Evolutionary conservation across 2,113 vertebrate species (phyloP), one percentile per base, ranked within the genome.

Genomic region (Otocyon megalotis): DNA sequence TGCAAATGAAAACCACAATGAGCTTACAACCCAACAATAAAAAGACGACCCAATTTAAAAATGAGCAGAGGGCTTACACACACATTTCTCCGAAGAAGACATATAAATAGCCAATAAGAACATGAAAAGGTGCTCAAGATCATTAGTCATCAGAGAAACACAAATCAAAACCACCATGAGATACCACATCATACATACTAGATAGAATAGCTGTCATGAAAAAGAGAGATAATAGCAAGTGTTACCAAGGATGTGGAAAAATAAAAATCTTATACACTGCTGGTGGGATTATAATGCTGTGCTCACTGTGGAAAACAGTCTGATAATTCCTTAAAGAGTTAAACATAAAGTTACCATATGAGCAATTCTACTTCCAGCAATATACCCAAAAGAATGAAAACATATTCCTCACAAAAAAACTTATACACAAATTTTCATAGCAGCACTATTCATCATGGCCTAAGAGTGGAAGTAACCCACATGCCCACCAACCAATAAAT

Each of bases 1-100:
- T 35, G 58, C 60, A 83, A 94, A 63, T 76, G 35, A 83, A 82
- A 94, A 90, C 72, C 54, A 82, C 54, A 63, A 72, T 74, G 22
- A 87, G 84, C 24, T 37, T 71, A 62, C 77, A 82, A 71, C 30
- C 69, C 53, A 60, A 94, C 22, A 71, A 48, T 48, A 81, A 60
- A 88, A 80, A 60, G 30, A 80, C 50, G 87, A 79, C 8, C 35
- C 72, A 35, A 81, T 69, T 71, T 22, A 54, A 37, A 88, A 79
- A 58, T 60, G 22, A 63, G 28, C 53, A 16, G 15, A 79, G 28
- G 72, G 10, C 67, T 79, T 87, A 65, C 26, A 69, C 35, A 88
- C 79, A 72, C 69, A 72, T 24, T 72, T 93, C 85, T 48, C 72
- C 62, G 1, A 67, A 67, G 58, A 71, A 88, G 50, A 50, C 60